Conservation (phyloP, 2,113 vertebrate genomes). For the Ariopsis seemanni region DNA sequence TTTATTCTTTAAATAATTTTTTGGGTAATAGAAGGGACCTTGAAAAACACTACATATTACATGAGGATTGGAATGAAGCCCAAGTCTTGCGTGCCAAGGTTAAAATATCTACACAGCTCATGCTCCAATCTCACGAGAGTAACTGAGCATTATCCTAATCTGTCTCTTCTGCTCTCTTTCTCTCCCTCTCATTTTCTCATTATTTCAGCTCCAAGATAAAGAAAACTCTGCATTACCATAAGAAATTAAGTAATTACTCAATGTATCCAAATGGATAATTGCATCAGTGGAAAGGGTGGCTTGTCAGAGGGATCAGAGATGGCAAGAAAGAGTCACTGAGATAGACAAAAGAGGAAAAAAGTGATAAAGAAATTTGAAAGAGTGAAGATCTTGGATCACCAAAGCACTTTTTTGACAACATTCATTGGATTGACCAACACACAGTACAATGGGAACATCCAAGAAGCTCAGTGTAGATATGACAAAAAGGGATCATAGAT, state of each 20-base stretch:
- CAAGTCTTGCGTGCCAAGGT: slow-evolving; percentile 68
- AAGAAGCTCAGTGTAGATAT: no score
- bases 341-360: neutral
- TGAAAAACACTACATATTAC: slow-evolving; percentile 32
- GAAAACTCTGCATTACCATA: slow-evolving; percentile 77
- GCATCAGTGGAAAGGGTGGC: slow-evolving; percentile 79
- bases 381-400: neutral
- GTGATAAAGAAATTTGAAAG: neutral
- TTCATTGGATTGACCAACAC: no score
- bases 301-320: slow-evolving; percentile 73
- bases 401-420: no score
- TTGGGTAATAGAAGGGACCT: slow-evolving; percentile 55
- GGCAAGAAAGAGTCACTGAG: neutral
- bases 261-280: slow-evolving; percentile 84
- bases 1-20: slow-evolving; percentile 72
- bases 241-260: slow-evolving; percentile 90
- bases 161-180: neutral
- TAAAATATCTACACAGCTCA: slow-evolving; percentile 69
- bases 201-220: slow-evolving; percentile 76
- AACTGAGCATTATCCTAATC: slow-evolving; percentile 66
- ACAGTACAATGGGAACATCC: no score
- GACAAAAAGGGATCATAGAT: no score
- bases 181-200: slow-evolving; percentile 67
- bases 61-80: slow-evolving; percentile 49
- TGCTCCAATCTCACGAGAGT: slow-evolving; percentile 61